These are phyloP conservation scores for Platyura marginata DNA, from an alignment of 1,140 invertebrate species.

Conservation along the genomic window DNA sequence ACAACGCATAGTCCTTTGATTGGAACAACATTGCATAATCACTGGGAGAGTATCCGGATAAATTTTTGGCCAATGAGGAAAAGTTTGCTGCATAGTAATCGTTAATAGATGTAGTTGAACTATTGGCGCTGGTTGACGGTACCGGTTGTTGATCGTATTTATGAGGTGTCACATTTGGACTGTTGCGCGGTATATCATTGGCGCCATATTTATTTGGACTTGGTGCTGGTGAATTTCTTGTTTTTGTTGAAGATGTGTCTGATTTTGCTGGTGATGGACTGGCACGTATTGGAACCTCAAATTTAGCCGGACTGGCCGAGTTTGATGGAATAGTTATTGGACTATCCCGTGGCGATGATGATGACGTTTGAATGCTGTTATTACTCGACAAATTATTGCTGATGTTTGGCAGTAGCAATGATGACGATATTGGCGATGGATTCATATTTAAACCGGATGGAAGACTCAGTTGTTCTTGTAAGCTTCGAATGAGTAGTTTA, in stretches of 20 bases:
- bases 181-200: conserved; percentile 19
- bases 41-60: conserved; percentile 11
- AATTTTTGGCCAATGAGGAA: background rate
- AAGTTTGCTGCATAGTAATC: background rate
- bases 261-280: conserved; percentile 23
- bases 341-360: conserved; percentile 17
- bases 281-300: conserved; percentile 18
- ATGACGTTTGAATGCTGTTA: conserved; percentile 2
- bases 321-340: conserved; percentile 21
- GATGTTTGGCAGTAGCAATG: conserved; percentile 3
- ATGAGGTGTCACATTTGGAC: conserved; percentile 21
- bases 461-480: conserved; percentile 22
- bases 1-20: conserved; percentile 19
- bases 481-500: conserved; percentile 10
- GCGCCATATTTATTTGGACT: conserved; percentile 21
- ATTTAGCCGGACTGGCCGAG: conserved; percentile 22
- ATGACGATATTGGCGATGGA: conserved; percentile 19
- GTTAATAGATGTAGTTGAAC: conserved; percentile 10
- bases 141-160: conserved; percentile 10
- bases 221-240: conserved; percentile 18
- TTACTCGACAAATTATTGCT: background rate
- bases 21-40: conserved; percentile 17
- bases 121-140: conserved; percentile 3
- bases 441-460: conserved; percentile 25
- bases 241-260: conserved; percentile 16